Percentiles rank a stretch among this genome's conserved stretches.
phyloP scores from a whole-genome alignment of 2,797 vertebrate genomes.

The Syndactyla subalaris region DNA sequence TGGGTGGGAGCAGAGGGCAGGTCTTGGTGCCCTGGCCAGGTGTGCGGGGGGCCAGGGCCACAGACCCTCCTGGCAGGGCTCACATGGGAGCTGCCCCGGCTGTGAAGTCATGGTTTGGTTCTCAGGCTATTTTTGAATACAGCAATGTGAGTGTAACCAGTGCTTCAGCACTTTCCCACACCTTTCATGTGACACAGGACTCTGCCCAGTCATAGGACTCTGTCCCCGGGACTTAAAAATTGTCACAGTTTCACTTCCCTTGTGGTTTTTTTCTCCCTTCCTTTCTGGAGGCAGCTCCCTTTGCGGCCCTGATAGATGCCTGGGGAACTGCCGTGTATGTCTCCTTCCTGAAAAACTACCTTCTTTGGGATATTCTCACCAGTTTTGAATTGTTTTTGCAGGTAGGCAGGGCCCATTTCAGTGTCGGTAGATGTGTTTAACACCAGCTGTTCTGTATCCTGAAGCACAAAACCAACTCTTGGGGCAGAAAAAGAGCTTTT shows the following conservation, averaged over 20 bases:
- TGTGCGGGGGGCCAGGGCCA: background rate
- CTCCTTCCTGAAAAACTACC: background rate
- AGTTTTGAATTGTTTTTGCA: background rate
- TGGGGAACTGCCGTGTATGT: background rate
- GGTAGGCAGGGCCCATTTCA: background rate
- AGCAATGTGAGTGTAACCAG: background rate
- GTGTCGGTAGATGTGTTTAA: background rate
- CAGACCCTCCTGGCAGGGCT: background rate
- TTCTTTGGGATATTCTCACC: background rate
- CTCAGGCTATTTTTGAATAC: slow-evolving; percentile 38
- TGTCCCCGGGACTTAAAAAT: background rate
- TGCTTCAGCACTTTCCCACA: slow-evolving; percentile 46
- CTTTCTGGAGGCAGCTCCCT: background rate
- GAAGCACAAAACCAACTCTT: background rate
- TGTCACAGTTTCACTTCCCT: slow-evolving; percentile 56
- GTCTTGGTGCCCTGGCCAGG: background rate
- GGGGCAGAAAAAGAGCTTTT: background rate
- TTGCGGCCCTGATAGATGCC: background rate
- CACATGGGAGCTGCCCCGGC: background rate
- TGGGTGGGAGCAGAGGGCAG: background rate
- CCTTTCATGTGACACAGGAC: slow-evolving; percentile 41
- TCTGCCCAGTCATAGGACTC: slow-evolving; percentile 29
- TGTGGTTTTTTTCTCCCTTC: background rate
- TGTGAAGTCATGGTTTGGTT: background rate
- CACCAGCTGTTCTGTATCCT: background rate